These are phyloP conservation scores for Lasioglossum albipes DNA, from an alignment of 1,140 invertebrate genomes.

Conservation along the genomic window DNA sequence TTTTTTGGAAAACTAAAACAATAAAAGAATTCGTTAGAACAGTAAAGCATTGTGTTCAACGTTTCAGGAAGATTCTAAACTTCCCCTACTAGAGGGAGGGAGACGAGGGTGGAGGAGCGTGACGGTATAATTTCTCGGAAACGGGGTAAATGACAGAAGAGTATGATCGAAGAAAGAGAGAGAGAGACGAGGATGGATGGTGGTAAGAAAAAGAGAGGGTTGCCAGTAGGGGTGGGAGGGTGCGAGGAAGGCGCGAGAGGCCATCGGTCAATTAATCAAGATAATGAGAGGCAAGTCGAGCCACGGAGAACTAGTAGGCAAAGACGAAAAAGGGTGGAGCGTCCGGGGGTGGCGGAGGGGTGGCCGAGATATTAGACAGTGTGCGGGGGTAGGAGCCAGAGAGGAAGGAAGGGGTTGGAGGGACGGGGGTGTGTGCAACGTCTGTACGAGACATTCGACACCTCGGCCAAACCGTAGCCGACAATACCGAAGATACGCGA, in stretches of 20 bases:
- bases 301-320: conserved; percentile 53
- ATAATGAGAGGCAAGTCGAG: conserved; percentile 78
- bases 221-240: background rate
- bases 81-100: too few relatives aligned
- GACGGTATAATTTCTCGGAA: conserved; percentile 29
- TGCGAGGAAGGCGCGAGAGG: conserved; percentile 50
- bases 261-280: conserved; percentile 81
- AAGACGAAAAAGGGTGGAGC: conserved; percentile 54
- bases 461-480: conserved; percentile 72
- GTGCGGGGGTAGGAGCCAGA: conserved; percentile 45
- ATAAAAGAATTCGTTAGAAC: too few relatives aligned
- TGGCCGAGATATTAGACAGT: conserved; percentile 23
- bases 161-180: background rate
- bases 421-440: conserved; percentile 64
- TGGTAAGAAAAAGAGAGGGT: conserved; percentile 35
- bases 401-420: conserved; percentile 51
- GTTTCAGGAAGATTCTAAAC: too few relatives aligned
- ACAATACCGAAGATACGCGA: conserved; percentile 79
- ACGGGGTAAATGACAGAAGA: conserved; percentile 17
- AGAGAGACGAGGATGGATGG: conserved; percentile 3
- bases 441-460: conserved; percentile 78
- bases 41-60: too few relatives aligned
- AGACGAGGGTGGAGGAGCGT: too few relatives aligned
- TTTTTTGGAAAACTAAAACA: too few relatives aligned
- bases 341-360: conserved; percentile 10